Base-by-base conservation (phyloP, 2,113 vertebrate species). In the Salvelinus fontinalis region DNA sequence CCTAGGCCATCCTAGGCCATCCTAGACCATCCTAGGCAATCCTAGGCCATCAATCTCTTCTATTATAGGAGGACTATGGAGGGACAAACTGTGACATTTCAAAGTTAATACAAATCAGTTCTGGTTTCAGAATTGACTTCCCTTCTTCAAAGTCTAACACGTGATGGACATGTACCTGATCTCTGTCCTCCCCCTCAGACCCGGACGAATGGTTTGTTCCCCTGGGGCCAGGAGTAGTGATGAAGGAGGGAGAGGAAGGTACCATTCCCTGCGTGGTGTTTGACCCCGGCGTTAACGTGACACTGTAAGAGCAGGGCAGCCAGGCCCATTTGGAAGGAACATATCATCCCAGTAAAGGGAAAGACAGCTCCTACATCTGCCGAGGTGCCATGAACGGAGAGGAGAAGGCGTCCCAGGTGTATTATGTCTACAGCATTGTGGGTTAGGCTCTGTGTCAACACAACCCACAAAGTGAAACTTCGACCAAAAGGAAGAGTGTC, bases 191-290 rank as follows among this genome's bases (percentile, higher is more conserved):
- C 34, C 67, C 70, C 12, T 20, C 85, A 99, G 97, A 96, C 82
- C 93, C 95, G 0, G 86, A 92, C 0, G 76, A 96, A 54, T 95
- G 93, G 92, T 99, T 99, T 65, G 88, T 97, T 22, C 94, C 95
- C 0, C 6, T 77, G 0, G 76, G 70, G 1, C 81, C 94, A 59
- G 86, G 92, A 0, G 89, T 97, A 80, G 95, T 99, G 83, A 95
- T 95, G 80, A 95, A 92, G 54, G 92, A 92, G 68, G 70, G 88
- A 0, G 89, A 90, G 2, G 93, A 95, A 78, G 91, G 86, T 0
- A 92, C 93, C 27, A 94, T 99, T 62, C 97, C 97, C 0, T 99
- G 97, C 16, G 92, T 95, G 0, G 97, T 98, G 75, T 98, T 97
- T 0, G 87, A 98, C 79, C 97, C 97, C 0, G 84, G 76, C 2